These are phyloP conservation scores for Eutrigla gurnardus DNA, from an alignment of 2,797 vertebrate species.

Conservation along the genomic window DNA sequence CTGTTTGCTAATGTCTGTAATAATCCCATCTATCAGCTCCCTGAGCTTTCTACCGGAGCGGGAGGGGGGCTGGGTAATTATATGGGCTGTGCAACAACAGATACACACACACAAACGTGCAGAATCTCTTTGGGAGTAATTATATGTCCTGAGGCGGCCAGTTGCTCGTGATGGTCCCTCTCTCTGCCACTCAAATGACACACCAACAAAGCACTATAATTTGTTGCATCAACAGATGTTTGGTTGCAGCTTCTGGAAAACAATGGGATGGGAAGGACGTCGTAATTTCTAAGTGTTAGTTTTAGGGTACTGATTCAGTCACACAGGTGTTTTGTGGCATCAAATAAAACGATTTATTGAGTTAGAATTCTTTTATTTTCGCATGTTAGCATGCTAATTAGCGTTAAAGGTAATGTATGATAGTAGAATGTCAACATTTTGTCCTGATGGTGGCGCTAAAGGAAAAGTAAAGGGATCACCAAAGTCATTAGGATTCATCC, in stretches of 20 bases:
- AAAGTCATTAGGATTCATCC: background rate
- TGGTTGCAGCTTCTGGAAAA: conserved; percentile 51
- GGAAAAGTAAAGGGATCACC: background rate
- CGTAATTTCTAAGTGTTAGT: conserved; percentile 24
- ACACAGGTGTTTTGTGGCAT: background rate
- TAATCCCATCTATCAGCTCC: conserved; percentile 49
- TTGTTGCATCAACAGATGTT: conserved; percentile 68
- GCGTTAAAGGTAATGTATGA: background rate
- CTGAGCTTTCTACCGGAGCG: conserved; percentile 23
- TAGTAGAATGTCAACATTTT: background rate
- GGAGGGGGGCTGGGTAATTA: conserved; percentile 52
- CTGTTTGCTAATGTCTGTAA: conserved; percentile 47
- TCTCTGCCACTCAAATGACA: conserved; percentile 44
- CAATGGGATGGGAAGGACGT: conserved; percentile 4
- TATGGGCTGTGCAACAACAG: conserved; percentile 49
- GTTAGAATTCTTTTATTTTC: background rate
- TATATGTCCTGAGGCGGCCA: conserved; percentile 57
- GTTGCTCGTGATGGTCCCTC: conserved; percentile 33
- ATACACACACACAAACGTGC: conserved; percentile 37
- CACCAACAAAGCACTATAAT: conserved; percentile 54
- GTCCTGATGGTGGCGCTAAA: background rate
- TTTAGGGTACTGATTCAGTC: conserved; percentile 1
- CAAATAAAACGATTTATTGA: background rate
- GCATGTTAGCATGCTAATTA: background rate
- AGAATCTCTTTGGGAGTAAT: conserved; percentile 67